Evolutionary conservation across 2,113 vertebrate genomes (phyloP), one percentile per base, ranked within the genome.

Genomic region (Strigops habroptila): DNA sequence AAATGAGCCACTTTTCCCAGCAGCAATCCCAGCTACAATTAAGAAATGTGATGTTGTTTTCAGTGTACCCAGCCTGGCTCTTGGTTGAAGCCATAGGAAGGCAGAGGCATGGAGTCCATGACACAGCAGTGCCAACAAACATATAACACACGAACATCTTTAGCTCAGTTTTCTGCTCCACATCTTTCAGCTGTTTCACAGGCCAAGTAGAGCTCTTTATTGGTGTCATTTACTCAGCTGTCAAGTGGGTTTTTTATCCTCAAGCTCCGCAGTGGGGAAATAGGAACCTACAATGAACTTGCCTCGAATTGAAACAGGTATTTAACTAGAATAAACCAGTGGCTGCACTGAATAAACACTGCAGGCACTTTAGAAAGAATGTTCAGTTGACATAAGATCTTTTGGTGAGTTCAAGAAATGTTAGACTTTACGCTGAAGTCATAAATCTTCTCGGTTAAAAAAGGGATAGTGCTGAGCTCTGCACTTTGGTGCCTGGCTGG

Each of bases 311-410:
- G 68, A 88, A 88, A 73, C 24, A 90, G 91, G 83, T 90, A 89
- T 94, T 95, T 93, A 46, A 70, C 41, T 30, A n/a, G 82, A 86
- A 95, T 65, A 83, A 93, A 92, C 31, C 68, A 27, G 68, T 44
- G 92, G n/a, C 59, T 68, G 44, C 67, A 11, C 68, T 95, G 92
- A 83, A 88, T 71, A 90, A 93, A 93, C 91, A 94, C 88, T 78
- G 86, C 83, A 96, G 88, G 88, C 88, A 30, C 86, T 88, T 82
- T 4, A 88, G 88, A 27, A 88, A 74, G 86, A 88, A 91, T 44
- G 64, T 46, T 52, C 53, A 86, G 76, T 48, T 95, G 96, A 91
- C 77, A 71, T 27, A 64, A 84, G 83, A 78, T 78, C 83, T 78
- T 80, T 18, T 78, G 88, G 81, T 81, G 86, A 95, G 63, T 8